Evolutionary conservation across 2,888 invertebrate genomes (phyloP), one percentile per base, ranked within the genome.

Genomic region (Exocentrus adspersus): DNA sequence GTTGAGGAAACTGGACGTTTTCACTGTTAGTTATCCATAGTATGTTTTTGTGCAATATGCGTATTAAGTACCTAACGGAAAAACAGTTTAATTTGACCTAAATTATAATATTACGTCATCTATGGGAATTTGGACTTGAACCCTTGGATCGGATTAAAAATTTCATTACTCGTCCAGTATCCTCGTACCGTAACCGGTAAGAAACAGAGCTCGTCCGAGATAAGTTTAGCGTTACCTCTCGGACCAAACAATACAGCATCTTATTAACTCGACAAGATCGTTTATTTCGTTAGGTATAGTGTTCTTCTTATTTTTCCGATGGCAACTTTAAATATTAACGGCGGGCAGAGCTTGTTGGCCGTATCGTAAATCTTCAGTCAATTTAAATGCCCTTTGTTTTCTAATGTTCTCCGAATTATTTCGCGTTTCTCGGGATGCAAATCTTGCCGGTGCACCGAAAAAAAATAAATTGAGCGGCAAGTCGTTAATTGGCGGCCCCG

Each of bases 261-360:
- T 75, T 72, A 75, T 75, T 74, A 75, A 75, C 69, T 74, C 73
- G 66, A 67, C 70, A 71, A 71, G 72, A 69, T 72, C 71, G 73
- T 73, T 74, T 74, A 67, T 72, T 73, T 71, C 69, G 69, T 67
- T 67, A 50, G 57, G 46, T n/a, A n/a, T n/a, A n/a, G 61, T 73
- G 67, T 69, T 70, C 65, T 64, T 68, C 66, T 71, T 61, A 37
- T 60, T 63, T n/a, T 62, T 53, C 46, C 64, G 56, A 52, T 63
- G 70, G 42, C 68, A 53, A 69, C 62, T 66, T 68, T 67, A 68
- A 68, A 72, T 70, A 70, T 70, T 60, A 50, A 24, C 52, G 60
- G 66, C 70, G 67, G 59, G 58, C 65, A 65, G 64, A 67, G 7
- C n/a, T n/a, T n/a, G n/a, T n/a, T 61, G 63, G 56, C 64, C 62